Percentiles rank a stretch among this genome's conserved stretches.
These are phyloP conservation scores for Lacerta bilineata DNA, from an alignment of 2,797 vertebrate genomes.

Conservation along the genomic window DNA sequence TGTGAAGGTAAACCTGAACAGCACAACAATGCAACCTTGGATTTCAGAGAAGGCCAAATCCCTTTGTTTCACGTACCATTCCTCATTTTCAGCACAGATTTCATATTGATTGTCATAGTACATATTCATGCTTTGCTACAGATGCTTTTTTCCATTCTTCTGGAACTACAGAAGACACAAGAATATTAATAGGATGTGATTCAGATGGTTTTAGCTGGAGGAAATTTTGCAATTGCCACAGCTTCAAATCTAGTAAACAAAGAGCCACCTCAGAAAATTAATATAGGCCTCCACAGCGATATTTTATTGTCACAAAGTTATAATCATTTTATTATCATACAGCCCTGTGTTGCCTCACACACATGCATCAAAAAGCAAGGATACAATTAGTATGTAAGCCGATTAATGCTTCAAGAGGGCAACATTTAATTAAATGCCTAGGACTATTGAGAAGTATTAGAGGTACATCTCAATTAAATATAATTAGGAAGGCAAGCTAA, in stretches of 20 bases:
- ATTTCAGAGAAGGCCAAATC: constrained; percentile 29
- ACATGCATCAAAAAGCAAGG: constrained; percentile 19
- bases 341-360: neutral
- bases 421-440: constrained; percentile 45
- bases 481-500: neutral
- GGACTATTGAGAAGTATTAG: constrained; percentile 36
- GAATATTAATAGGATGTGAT: constrained; percentile 22
- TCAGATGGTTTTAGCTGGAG: constrained; percentile 9
- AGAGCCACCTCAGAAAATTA: neutral
- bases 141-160: neutral
- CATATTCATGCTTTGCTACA: neutral
- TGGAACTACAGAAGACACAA: neutral
- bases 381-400: neutral
- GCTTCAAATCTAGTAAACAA: constrained; percentile 33
- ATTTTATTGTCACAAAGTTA: constrained; percentile 15
- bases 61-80: neutral
- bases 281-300: constrained; percentile 15
- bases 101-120: constrained; percentile 9
- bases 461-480: constrained; percentile 15
- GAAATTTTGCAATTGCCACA: constrained; percentile 9
- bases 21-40: constrained; percentile 1
- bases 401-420: constrained; percentile 36
- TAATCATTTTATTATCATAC: constrained; percentile 23
- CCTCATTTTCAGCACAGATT: neutral
- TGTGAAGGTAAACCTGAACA: accelerated